phyloP scores from a whole-genome alignment of 2,888 invertebrate species.

The Pollenia labialis region DNA sequence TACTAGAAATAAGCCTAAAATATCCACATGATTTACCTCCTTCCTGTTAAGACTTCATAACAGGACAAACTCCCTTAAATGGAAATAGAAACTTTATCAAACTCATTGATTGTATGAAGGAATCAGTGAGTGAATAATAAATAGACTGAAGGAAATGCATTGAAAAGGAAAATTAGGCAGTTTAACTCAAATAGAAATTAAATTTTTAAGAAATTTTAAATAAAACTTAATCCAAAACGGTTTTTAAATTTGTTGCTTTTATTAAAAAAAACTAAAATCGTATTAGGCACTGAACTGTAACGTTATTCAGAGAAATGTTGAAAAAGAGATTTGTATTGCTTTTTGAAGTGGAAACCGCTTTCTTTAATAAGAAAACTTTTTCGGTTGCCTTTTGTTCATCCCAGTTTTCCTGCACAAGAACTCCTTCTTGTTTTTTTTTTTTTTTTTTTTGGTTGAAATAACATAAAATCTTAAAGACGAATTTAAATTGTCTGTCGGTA shows the following conservation, averaged over 20 bases:
- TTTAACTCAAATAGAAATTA: slow-evolving; percentile 19
- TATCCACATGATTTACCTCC: not conserved
- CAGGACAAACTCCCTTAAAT: not conserved
- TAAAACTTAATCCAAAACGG: slow-evolving; percentile 20
- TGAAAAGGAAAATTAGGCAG: slow-evolving; percentile 50
- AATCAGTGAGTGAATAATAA: slow-evolving; percentile 7
- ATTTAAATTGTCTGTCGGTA: slow-evolving; percentile 19
- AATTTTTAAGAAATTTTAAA: slow-evolving; percentile 22
- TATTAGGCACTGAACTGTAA: slow-evolving; percentile 43
- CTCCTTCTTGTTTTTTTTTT: slow-evolving; percentile 11
- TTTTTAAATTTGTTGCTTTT: not conserved
- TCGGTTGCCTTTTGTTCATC: slow-evolving; percentile 17
- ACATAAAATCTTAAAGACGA: not conserved
- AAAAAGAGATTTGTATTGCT: slow-evolving; percentile 46
- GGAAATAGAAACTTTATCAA: slow-evolving; percentile 8
- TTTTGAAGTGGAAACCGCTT: slow-evolving; percentile 69
- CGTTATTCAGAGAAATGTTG: not conserved
- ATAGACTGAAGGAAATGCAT: slow-evolving; percentile 13
- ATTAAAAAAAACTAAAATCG: not conserved
- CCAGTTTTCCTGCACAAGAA: not conserved
- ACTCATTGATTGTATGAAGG: slow-evolving; percentile 9
- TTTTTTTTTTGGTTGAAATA: not conserved
- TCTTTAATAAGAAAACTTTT: slow-evolving; percentile 71
- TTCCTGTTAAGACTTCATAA: slow-evolving; percentile 7
- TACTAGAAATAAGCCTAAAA: not conserved